These are phyloP conservation scores for Tridacna crocea DNA, from an alignment of 2,888 invertebrate genomes.

Conservation along the genomic window DNA sequence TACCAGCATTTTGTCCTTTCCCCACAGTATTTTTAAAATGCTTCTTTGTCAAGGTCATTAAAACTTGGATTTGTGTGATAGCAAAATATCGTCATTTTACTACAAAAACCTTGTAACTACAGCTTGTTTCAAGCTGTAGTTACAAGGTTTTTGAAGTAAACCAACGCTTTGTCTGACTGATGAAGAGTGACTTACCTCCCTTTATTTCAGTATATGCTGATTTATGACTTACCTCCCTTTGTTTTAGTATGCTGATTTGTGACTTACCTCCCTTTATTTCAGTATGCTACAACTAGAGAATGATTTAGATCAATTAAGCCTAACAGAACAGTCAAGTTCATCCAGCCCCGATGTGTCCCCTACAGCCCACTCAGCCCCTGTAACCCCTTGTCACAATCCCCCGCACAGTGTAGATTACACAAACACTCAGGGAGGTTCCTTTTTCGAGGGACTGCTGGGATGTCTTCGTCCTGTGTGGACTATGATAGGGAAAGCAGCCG, in stretches of 20 bases:
- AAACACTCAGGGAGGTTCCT: slow-evolving; percentile 75
- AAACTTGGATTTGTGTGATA: no score
- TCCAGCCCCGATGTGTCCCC: slow-evolving; percentile 74
- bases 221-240: no score
- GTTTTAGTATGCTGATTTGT: slow-evolving; percentile 82
- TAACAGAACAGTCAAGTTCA: slow-evolving; percentile 74
- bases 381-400: slow-evolving; percentile 74
- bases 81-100: no score
- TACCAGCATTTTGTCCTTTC: no score
- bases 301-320: slow-evolving; percentile 78
- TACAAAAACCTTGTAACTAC: no score
- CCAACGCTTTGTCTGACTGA: no score
- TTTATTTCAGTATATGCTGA: slow-evolving; percentile 80
- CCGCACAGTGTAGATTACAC: slow-evolving; percentile 76
- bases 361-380: slow-evolving; percentile 80
- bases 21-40: no score
- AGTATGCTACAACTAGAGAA: slow-evolving; percentile 83
- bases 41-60: no score
- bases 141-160: no score
- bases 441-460: slow-evolving; percentile 89
- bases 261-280: slow-evolving; percentile 55
- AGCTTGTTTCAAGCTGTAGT: no score
- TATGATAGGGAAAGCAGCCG: slow-evolving; percentile 91
- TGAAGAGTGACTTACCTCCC: no score
- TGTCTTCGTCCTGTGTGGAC: slow-evolving; percentile 95